Conservation (phyloP, 2,797 vertebrate genomes). For the Xenopus petersii region DNA sequence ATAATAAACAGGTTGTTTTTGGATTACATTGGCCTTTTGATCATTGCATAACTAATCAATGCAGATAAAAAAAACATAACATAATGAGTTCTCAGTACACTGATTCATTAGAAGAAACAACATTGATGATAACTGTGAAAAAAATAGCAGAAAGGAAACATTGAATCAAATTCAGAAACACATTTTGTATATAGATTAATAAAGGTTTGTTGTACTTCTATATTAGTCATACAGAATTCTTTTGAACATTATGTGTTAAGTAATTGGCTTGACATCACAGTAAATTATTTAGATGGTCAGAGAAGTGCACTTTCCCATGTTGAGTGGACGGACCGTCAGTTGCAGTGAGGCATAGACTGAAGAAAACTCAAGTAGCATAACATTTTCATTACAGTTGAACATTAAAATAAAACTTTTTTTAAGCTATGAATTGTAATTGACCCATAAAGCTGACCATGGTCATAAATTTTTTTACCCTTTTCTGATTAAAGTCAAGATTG, state of each 20-base stretch:
- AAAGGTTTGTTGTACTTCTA: constrained; percentile 5
- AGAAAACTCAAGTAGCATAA: constrained; percentile 59
- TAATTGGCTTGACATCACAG: constrained; percentile 61
- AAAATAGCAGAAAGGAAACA: not conserved
- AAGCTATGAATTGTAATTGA: constrained; percentile 55
- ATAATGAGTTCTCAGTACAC: not conserved
- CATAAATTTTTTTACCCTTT: constrained; percentile 37
- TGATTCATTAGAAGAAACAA: not conserved
- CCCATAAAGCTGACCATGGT: constrained; percentile 60
- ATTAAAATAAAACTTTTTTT: constrained; percentile 57
- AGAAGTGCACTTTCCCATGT: constrained; percentile 51
- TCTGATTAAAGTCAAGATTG: constrained; percentile 57
- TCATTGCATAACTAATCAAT: not conserved
- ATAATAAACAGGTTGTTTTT: not conserved
- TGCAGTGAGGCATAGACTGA: constrained; percentile 57
- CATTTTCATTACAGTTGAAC: constrained; percentile 59
- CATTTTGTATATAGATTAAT: not conserved
- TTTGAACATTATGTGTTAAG: constrained; percentile 42
- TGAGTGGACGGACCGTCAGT: constrained; percentile 53
- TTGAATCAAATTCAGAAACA: not conserved
- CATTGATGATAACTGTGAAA: not conserved
- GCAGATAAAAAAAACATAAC: not conserved
- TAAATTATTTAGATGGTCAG: constrained; percentile 71
- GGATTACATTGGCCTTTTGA: not conserved
- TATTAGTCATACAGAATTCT: constrained; percentile 10